A percentile compares a stretch with the other conserved stretches of the same genome.
Conservation (phyloP, 2,113 vertebrate species). For the Cyprinodon variegatus region DNA sequence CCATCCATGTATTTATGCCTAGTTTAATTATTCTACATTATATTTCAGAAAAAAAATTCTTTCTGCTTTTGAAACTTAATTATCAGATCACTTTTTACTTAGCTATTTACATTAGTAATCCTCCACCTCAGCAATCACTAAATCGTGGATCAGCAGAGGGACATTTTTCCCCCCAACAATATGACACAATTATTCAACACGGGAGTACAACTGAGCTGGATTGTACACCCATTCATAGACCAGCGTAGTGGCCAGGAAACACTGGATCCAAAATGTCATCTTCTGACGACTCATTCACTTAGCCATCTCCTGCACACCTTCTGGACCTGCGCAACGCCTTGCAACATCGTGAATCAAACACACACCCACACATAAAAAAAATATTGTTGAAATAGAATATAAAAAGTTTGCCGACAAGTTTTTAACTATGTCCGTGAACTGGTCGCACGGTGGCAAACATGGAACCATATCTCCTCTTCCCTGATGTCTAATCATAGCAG, state of each 20-base stretch:
- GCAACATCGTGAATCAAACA: slow-evolving; percentile 42
- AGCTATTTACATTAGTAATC: slow-evolving; percentile 17
- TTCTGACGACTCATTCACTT: slow-evolving; percentile 51
- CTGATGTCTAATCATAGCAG: slow-evolving; percentile 58
- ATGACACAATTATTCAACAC: slow-evolving; percentile 19
- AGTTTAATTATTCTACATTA: no score
- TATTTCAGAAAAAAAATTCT: no score
- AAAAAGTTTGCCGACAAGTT: slow-evolving; percentile 48
- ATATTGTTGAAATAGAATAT: slow-evolving; percentile 16
- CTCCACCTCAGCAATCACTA: slow-evolving; percentile 26
- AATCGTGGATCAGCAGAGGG: slow-evolving; percentile 20
- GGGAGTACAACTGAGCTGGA: slow-evolving; percentile 19
- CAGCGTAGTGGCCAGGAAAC: slow-evolving; percentile 43
- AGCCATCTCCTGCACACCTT: slow-evolving; percentile 45
- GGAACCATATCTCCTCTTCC: not conserved
- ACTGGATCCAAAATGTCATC: slow-evolving; percentile 43
- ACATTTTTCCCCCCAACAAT: slow-evolving; percentile 27
- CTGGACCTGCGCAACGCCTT: slow-evolving; percentile 39
- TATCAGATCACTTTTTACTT: not conserved
- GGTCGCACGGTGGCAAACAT: slow-evolving; percentile 17
- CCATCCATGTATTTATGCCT: no score
- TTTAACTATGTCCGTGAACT: not conserved
- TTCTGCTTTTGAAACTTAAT: no score
- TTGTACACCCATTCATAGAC: slow-evolving; percentile 36
- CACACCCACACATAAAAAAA: slow-evolving; percentile 32